These are phyloP conservation scores for Eleginops maclovinus DNA, from an alignment of 2,113 vertebrate genomes.

Conservation along the genomic window DNA sequence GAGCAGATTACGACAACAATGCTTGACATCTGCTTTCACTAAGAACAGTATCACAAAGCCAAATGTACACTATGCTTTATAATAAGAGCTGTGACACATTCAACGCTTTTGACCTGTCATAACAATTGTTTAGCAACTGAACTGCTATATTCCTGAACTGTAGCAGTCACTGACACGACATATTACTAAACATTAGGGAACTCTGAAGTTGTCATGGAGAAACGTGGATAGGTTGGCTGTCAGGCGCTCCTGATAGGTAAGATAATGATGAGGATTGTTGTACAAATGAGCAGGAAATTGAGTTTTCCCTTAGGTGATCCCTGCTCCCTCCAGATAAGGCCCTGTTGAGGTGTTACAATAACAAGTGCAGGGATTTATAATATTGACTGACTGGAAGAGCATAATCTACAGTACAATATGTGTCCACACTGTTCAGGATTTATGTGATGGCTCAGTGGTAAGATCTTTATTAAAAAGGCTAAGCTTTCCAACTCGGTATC, in stretches of 20 bases:
- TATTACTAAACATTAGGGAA: conserved; percentile 23
- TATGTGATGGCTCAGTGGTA: conserved; percentile 33
- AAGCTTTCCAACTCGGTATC: conserved; percentile 30
- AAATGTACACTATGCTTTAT: not conserved
- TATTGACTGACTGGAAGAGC: conserved; percentile 59
- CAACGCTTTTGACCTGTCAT: conserved; percentile 38
- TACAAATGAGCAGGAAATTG: conserved; percentile 76
- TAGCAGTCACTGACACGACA: conserved; percentile 31
- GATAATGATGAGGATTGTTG: conserved; percentile 71
- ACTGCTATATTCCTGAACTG: conserved; percentile 5
- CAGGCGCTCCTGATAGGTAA: conserved; percentile 57
- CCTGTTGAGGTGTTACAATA: conserved; percentile 56
- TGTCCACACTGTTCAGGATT: conserved; percentile 31
- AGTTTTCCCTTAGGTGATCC: conserved; percentile 72
- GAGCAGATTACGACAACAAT: conserved; percentile 1
- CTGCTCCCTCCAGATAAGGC: conserved; percentile 72
- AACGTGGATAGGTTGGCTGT: conserved; percentile 47
- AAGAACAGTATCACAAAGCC: conserved; percentile 16
- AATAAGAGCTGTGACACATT: not conserved
- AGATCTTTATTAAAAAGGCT: conserved; percentile 36
- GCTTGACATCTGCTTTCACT: conserved; percentile 20
- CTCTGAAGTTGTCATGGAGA: conserved; percentile 49
- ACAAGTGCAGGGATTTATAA: conserved; percentile 63
- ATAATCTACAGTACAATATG: conserved; percentile 48
- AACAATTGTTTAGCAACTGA: conserved; percentile 22